Conservation (phyloP, 2,888 invertebrate species). For the Chymomyza caudatula region DNA sequence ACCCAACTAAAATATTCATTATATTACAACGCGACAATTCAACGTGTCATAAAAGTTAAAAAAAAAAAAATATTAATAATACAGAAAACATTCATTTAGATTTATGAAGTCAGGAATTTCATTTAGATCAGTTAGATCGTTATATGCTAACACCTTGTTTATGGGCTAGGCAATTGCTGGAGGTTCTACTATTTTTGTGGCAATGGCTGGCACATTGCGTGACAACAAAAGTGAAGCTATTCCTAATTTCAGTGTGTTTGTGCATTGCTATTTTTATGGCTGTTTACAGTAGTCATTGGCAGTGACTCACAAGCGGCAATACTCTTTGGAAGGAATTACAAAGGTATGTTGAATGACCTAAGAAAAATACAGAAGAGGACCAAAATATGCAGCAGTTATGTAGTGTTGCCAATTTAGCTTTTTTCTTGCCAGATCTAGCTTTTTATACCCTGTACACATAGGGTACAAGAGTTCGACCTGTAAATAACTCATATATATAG, state of each 20-base stretch:
- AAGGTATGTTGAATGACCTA: too few species aligned
- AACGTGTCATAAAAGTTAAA: not conserved
- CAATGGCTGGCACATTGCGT: not conserved
- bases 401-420: too few species aligned
- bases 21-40: constrained; percentile 40
- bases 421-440: too few species aligned
- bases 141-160: not conserved
- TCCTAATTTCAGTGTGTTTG: not conserved
- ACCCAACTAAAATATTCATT: constrained; percentile 29
- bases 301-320: not conserved
- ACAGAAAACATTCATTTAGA: constrained; percentile 50
- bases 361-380: too few species aligned
- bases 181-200: not conserved
- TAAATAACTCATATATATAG: too few species aligned
- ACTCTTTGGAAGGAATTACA: too few species aligned
- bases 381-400: too few species aligned
- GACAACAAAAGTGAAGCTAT: not conserved
- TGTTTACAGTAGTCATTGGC: not conserved
- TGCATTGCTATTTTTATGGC: not conserved
- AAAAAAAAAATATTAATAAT: not conserved
- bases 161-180: not conserved
- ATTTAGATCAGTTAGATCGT: constrained; percentile 40
- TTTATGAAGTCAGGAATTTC: constrained; percentile 54
- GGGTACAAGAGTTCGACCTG: too few species aligned
- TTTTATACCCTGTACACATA: too few species aligned